These are phyloP conservation scores for Drosophila nigricruria DNA, from an alignment of 2,888 invertebrate species.

Conservation along the genomic window DNA sequence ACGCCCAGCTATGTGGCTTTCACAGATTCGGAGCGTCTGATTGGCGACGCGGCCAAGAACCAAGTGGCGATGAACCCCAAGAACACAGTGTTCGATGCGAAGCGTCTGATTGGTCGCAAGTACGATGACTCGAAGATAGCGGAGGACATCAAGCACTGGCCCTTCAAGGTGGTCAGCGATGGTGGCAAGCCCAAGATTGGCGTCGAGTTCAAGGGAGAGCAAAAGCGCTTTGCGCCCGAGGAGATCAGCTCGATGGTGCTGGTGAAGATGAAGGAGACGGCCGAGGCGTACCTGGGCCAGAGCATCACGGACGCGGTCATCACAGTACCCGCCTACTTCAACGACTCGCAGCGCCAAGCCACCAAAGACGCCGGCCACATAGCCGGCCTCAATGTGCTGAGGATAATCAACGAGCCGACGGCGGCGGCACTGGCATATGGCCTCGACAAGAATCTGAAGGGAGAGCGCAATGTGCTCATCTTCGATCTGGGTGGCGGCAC, in stretches of 20 bases:
- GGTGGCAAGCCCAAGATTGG: slow-evolving; percentile 93
- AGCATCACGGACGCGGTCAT: slow-evolving; percentile 93
- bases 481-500: slow-evolving; percentile 24
- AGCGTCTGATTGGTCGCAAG: slow-evolving; percentile 96
- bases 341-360: slow-evolving; percentile 28
- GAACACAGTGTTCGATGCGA: slow-evolving; percentile 96
- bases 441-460: slow-evolving; percentile 34
- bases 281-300: no score
- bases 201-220: no score
- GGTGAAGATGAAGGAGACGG: no score
- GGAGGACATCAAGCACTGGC: slow-evolving; percentile 97
- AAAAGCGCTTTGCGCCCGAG: no score
- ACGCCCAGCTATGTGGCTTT: slow-evolving; percentile 88
- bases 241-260: no score
- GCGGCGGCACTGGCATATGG: slow-evolving; percentile 34
- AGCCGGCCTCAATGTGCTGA: slow-evolving; percentile 31
- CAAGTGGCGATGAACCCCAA: slow-evolving; percentile 94
- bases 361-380: slow-evolving; percentile 34
- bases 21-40: slow-evolving; percentile 91
- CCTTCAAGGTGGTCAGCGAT: slow-evolving; percentile 95
- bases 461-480: slow-evolving; percentile 33
- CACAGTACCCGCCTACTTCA: slow-evolving; percentile 24
- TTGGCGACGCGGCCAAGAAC: slow-evolving; percentile 74
- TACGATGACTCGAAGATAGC: slow-evolving; percentile 95
- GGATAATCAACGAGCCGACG: slow-evolving; percentile 34